Base-by-base conservation (phyloP, 2,113 vertebrate genomes). In the Aptenodytes forsteri region DNA sequence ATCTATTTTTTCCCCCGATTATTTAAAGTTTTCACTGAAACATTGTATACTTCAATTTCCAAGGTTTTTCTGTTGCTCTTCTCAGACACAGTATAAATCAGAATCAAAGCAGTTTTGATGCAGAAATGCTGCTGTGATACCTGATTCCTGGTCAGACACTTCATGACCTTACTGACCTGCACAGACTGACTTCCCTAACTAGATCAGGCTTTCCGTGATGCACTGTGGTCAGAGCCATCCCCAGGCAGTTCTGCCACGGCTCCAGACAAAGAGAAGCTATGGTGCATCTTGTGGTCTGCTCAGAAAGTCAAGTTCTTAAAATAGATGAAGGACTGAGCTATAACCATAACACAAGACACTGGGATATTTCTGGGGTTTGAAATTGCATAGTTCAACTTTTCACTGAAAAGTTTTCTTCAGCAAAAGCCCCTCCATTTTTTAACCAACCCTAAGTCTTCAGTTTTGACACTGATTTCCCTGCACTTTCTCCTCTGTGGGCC, bases 51-150 rank as follows among this genome's bases (percentile, higher is more conserved):
- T 58, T 87, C 36, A 27, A 85, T 73, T 73, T 66, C 65, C 54
- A 69, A 93, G 40, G 16, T 1, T 3, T 72, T 89, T 87, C 42
- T 70, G 29, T 61, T 81, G 36, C 13, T 16, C 6, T 47, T 69
- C 44, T 82, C 29, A 50, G 47, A 26, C 66, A 61, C 19, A 62
- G 47, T 46, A 80, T 49, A 96, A 89, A 81, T 80, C 80, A 66
- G 64, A 95, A 92, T 80, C 71, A 93, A 95, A 96, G 87, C 30
- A 54, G 30, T 72, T 94, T 84, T 76, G 34, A 66, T 90, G 78
- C 70, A 91, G 92, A 85, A 90, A 78, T 62, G 58, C 40, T 93
- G 82, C 88, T 90, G 56, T 65, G 85, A 65, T 88, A 66, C 42
- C 83, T 47, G n/a, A 86, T 77, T 90, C 78, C 67, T 26, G 19